Evolutionary conservation across 2,797 vertebrate genomes (phyloP), one percentile per base, ranked within the genome.

Genomic region (Orientallactaga sibirica): DNA sequence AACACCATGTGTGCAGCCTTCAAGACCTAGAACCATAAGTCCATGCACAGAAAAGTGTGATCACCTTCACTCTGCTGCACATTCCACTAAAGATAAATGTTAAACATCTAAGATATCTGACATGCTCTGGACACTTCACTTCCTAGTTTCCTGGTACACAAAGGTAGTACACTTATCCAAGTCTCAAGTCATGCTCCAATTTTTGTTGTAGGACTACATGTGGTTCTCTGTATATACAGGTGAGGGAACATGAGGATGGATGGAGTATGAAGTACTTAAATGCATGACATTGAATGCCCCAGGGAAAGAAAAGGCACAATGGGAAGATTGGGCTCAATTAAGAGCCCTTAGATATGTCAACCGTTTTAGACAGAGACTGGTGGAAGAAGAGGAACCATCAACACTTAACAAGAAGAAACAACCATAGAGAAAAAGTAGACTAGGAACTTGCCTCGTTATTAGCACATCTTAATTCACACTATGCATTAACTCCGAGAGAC

Each of bases 141-240:
- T 48, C 8, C 70, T 55, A 19, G 25, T 62, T 12, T 70, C 52
- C 58, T 62, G 62, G 25, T 24, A 3, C 8, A 18, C 27, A 58
- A 12, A n/a, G 64, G 61, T 29, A 67, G n/a, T 75, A 10, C 70
- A 62, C 11, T 71, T 89, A 33, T 33, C n/a, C 70, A 83, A 61
- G 19, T 58, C 52, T 86, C 33, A 20, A 14, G n/a, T 90, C n/a
- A 71, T 78, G 71, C 6, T 61, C 22, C 91, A 79, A 52, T 41
- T 25, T 92, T 75, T 2, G 48, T 41, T 77, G 84, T 79, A 62
- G 27, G 33, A 27, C 62, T 86, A 14, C 71, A 66, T 94, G 77
- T 33, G 84, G 37, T 79, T 70, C 48, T 90, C 61, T 91, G 37
- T 81, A 79, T 92, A 58, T 95, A 78, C 96, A 85, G 61, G 91